Percentiles rank a stretch among this genome's conserved stretches.
These are phyloP conservation scores for Panzeria rudis DNA, from an alignment of 2,888 invertebrate genomes.

Conservation along the genomic window DNA sequence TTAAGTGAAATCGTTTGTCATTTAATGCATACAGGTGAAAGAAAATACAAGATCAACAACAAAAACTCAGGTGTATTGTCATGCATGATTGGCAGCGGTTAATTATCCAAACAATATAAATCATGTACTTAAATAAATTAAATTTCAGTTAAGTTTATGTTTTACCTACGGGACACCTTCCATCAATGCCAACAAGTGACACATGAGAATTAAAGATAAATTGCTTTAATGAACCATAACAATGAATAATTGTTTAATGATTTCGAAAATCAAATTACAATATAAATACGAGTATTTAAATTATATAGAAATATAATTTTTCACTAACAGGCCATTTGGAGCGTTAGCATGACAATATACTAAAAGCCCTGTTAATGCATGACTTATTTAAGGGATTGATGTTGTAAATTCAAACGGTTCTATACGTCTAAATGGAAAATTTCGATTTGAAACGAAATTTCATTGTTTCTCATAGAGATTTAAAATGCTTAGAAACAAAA, in stretches of 20 bases:
- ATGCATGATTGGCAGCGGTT: slow-evolving; percentile 56
- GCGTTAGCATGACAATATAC: neutral
- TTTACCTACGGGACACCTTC: slow-evolving; percentile 22
- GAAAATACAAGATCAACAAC: neutral
- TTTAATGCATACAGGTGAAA: slow-evolving; percentile 21
- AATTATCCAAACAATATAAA: slow-evolving; percentile 67
- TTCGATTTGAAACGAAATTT: too few relatives aligned
- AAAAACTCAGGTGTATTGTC: slow-evolving; percentile 61
- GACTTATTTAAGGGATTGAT: neutral
- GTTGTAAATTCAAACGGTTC: too few relatives aligned
- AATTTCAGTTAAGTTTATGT: slow-evolving; percentile 27
- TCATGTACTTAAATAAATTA: slow-evolving; percentile 57
- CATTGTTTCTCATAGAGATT: too few relatives aligned
- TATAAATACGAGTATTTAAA: neutral
- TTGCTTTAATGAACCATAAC: slow-evolving; percentile 62
- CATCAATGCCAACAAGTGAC: slow-evolving; percentile 22
- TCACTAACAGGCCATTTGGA: neutral
- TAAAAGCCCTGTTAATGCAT: neutral
- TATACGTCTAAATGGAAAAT: too few relatives aligned
- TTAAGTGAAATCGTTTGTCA: slow-evolving; percentile 21
- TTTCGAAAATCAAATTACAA: slow-evolving; percentile 33
- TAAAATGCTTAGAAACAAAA: too few relatives aligned
- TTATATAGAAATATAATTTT: neutral
- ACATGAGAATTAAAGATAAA: slow-evolving; percentile 56
- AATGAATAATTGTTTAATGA: slow-evolving; percentile 58